phyloP scores from a whole-genome alignment of 1,140 invertebrate genomes.

The Laupala kohalensis region DNA sequence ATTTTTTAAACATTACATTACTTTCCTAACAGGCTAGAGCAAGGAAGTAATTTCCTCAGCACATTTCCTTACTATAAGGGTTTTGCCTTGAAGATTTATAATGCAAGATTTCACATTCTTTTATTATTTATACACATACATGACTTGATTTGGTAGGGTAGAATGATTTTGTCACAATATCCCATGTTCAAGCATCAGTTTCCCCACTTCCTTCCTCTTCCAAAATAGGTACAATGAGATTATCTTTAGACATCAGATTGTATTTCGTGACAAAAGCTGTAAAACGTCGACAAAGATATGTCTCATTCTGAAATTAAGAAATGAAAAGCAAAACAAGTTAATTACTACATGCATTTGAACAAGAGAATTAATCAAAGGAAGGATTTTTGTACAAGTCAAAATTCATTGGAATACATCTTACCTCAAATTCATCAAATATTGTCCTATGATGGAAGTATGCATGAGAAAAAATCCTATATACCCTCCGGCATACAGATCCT shows the following conservation, averaged over 20 bases:
- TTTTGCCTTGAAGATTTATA: neutral
- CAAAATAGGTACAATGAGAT: conserved; percentile 94
- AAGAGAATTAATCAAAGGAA: conserved; percentile 1
- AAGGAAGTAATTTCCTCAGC: neutral
- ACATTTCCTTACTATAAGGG: neutral
- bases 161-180: neutral
- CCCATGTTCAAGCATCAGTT: conserved; percentile 45
- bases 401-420: conserved; percentile 27
- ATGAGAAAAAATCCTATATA: conserved; percentile 99
- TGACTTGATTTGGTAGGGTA: neutral
- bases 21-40: neutral
- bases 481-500: conserved; percentile 93
- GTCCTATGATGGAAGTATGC: conserved; percentile 96
- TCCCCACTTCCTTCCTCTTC: conserved; percentile 57
- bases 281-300: conserved; percentile 88
- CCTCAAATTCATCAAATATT: conserved; percentile 97
- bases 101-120: neutral
- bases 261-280: conserved; percentile 98
- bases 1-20: neutral
- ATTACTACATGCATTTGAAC: neutral
- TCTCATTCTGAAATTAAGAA: conserved; percentile 57
- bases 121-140: neutral
- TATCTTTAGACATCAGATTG: conserved; percentile 95
- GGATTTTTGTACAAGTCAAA: no score
- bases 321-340: neutral